phyloP scores from a whole-genome alignment of 2,888 invertebrate species.

The Acrobasis consociella region DNA sequence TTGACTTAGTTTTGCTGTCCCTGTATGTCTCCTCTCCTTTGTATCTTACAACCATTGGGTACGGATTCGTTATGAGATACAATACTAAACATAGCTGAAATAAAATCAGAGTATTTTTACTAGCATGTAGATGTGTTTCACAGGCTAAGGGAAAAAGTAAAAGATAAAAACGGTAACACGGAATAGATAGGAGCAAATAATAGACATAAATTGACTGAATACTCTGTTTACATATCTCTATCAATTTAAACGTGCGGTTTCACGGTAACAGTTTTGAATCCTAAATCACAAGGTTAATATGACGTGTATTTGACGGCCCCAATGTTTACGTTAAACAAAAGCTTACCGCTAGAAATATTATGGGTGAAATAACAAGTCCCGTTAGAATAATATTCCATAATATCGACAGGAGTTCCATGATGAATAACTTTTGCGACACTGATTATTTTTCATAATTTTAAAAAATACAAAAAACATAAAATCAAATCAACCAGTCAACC shows the following conservation, averaged over 20 bases:
- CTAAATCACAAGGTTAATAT: not conserved
- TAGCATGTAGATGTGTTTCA: no score
- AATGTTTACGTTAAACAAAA: slow-evolving; percentile 12
- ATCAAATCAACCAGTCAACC: not conserved
- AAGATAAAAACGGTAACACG: no score
- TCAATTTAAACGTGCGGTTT: not conserved
- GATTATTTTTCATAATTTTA: not conserved
- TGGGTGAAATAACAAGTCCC: slow-evolving; percentile 16
- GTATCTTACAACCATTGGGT: slow-evolving; percentile 85
- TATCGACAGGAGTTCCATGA: slow-evolving; percentile 22
- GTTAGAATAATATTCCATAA: slow-evolving; percentile 23
- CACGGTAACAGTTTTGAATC: not conserved
- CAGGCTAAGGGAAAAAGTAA: no score
- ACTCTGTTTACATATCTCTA: no score
- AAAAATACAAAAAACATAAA: not conserved
- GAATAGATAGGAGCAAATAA: no score
- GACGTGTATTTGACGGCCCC: slow-evolving; percentile 11
- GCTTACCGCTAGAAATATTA: slow-evolving; percentile 22
- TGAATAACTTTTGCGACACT: not conserved
- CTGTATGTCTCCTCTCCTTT: slow-evolving; percentile 90
- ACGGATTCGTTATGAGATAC: slow-evolving; percentile 84
- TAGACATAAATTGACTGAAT: no score
- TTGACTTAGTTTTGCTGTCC: slow-evolving; percentile 80
- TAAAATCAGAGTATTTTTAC: not conserved
- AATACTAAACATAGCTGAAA: slow-evolving; percentile 83